Percentiles rank a stretch among this genome's conserved stretches.
Conservation (phyloP, 2,888 invertebrate species). For the Dyspetes luteomarginatus region DNA sequence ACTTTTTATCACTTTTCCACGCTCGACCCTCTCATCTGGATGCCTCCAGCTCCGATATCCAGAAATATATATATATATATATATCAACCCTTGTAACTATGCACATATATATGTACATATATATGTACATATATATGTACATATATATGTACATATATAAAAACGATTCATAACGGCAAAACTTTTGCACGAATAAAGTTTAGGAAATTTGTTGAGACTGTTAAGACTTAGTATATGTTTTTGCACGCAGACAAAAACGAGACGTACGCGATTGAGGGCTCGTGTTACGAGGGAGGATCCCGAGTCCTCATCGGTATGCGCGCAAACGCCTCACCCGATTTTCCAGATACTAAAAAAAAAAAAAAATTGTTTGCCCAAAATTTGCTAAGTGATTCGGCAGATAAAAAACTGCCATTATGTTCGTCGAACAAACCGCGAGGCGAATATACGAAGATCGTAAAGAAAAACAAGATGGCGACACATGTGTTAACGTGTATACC, state of each 20-base stretch:
- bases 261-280: background rate
- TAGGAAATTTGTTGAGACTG: background rate
- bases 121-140: background rate
- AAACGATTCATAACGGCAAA: slow-evolving; percentile 50
- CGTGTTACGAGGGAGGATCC: background rate
- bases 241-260: background rate
- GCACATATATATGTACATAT: background rate
- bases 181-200: slow-evolving; percentile 31
- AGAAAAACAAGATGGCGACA: background rate
- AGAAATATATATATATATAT: background rate
- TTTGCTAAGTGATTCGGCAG: slow-evolving; percentile 1
- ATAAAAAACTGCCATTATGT: background rate
- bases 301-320: slow-evolving; percentile 50
- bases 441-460: background rate
- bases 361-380: slow-evolving; percentile 12
- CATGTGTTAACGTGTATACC: background rate
- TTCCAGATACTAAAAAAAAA: slow-evolving; percentile 9
- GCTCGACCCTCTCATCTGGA: slow-evolving; percentile 13
- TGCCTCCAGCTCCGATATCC: background rate
- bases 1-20: slow-evolving; percentile 63
- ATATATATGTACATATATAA: slow-evolving; percentile 30
- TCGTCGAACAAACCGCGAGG: background rate
- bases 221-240: background rate
- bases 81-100: background rate
- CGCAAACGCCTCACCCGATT: slow-evolving; percentile 33